Percentiles rank a stretch among this genome's conserved stretches.
These are phyloP conservation scores for Actinia equina DNA, from an alignment of 64 coral and sea anemone genomes.

Conservation along the genomic window DNA sequence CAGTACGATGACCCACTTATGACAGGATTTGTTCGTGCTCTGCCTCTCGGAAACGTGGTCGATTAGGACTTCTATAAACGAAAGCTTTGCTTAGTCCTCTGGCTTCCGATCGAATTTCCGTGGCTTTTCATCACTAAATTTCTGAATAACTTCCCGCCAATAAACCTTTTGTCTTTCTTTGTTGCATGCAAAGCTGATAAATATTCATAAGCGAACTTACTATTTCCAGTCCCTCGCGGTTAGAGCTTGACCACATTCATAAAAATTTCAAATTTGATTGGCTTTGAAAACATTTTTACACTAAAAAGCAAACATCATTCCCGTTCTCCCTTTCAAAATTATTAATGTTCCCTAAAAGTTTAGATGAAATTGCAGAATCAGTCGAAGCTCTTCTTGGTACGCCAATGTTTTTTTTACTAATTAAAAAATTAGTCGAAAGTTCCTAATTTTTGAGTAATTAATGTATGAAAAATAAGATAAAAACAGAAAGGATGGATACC, in stretches of 20 bases:
- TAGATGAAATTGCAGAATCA: no score
- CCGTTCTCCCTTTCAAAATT: no score
- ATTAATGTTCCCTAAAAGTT: no score
- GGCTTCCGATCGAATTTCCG: conserved; percentile 23
- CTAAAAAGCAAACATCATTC: no score
- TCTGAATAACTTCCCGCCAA: conserved; percentile 32
- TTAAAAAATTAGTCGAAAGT: no score
- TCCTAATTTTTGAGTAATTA: no score
- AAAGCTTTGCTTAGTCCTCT: not conserved
- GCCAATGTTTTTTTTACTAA: no score
- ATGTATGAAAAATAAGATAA: not conserved
- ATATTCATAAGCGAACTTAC: not conserved
- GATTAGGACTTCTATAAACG: not conserved
- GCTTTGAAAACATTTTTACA: not conserved
- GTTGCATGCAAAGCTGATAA: not conserved
- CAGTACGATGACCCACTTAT: not conserved
- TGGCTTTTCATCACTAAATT: not conserved
- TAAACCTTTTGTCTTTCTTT: conserved; percentile 16
- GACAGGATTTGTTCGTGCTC: not conserved
- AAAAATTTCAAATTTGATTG: not conserved
- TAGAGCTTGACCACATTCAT: not conserved
- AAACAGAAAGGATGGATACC: not conserved
- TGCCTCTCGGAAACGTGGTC: not conserved
- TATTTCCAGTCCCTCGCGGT: not conserved
- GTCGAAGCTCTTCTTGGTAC: no score